A percentile compares a stretch with the other conserved stretches of the same genome.
These are phyloP conservation scores for Pseudachorutes palmiensis DNA, from an alignment of 1,140 invertebrate species.

Conservation along the genomic window DNA sequence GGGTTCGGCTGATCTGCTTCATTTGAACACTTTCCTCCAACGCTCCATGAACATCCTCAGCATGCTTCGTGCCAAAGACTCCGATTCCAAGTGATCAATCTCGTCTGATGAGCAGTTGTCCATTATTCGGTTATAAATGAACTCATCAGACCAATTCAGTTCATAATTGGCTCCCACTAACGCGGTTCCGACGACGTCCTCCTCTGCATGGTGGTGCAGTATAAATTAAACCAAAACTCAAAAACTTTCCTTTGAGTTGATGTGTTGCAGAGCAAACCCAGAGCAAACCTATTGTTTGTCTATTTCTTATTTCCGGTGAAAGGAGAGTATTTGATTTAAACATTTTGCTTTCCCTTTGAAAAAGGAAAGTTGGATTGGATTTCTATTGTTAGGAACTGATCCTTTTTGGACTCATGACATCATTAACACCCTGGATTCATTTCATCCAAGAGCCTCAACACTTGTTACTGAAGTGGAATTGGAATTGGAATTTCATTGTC, in stretches of 20 bases:
- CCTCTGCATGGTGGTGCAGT: no score
- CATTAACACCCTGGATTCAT: slow-evolving; percentile 10
- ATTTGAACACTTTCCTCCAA: background rate
- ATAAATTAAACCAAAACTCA: no score
- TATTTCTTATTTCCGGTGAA: no score
- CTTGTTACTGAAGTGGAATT: background rate
- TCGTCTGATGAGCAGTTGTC: background rate
- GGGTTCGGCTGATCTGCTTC: background rate
- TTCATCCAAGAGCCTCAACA: background rate
- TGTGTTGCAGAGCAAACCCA: no score
- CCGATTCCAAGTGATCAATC: background rate
- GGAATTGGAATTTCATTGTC: no score
- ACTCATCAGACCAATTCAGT: background rate
- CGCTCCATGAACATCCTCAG: background rate
- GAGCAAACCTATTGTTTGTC: no score
- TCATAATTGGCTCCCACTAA: slow-evolving; percentile 4
- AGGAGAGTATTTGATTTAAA: background rate
- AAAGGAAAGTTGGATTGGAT: background rate
- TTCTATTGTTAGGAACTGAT: slow-evolving; percentile 8
- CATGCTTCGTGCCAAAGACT: background rate
- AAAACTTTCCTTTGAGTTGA: no score
- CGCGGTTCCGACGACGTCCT: background rate
- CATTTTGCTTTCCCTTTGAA: background rate
- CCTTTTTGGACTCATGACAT: slow-evolving; percentile 5
- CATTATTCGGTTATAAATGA: background rate